These are phyloP conservation scores for Cephus nigrinus DNA, from an alignment of 2,888 invertebrate species.

Conservation along the genomic window DNA sequence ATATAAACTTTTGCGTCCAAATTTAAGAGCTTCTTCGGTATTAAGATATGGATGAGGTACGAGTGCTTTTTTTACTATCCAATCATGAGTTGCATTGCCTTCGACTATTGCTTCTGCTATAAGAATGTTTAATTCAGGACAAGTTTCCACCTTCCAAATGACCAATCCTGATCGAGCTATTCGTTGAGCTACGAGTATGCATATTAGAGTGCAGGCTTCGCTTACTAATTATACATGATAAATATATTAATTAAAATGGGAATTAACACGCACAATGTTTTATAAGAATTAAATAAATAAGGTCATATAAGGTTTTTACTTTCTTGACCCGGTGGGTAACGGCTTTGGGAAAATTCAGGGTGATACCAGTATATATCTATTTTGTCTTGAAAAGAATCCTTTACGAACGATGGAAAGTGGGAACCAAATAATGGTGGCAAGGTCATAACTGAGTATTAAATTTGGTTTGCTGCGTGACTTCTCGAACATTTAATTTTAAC, in stretches of 20 bases:
- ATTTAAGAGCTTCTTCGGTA: slow-evolving; percentile 61
- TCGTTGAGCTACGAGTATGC: slow-evolving; percentile 68
- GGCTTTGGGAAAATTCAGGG: slow-evolving; percentile 71
- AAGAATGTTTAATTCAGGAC: slow-evolving; percentile 64
- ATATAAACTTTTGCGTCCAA: slow-evolving; percentile 53
- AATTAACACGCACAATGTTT: neutral
- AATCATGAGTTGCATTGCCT: slow-evolving; percentile 70
- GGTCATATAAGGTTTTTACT: slow-evolving; percentile 35
- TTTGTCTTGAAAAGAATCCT: slow-evolving; percentile 35
- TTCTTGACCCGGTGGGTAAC: slow-evolving; percentile 67
- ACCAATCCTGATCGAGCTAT: slow-evolving; percentile 42
- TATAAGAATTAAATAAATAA: neutral
- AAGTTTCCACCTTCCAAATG: slow-evolving; percentile 41
- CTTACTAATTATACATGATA: slow-evolving; percentile 63
- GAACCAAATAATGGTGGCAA: slow-evolving; percentile 46
- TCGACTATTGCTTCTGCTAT: slow-evolving; percentile 71
- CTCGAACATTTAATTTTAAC: slow-evolving; percentile 12
- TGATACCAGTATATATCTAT: slow-evolving; percentile 71
- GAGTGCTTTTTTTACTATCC: slow-evolving; percentile 48
- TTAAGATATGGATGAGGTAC: slow-evolving; percentile 57
- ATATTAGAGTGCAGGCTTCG: slow-evolving; percentile 74
- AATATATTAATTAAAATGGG: slow-evolving; percentile 9
- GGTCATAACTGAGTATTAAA: slow-evolving; percentile 45
- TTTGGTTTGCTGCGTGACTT: slow-evolving; percentile 19
- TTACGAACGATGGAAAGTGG: slow-evolving; percentile 49